phyloP scores from a whole-genome alignment of 2,888 invertebrate species.

The Chymomyza fuscimana region DNA sequence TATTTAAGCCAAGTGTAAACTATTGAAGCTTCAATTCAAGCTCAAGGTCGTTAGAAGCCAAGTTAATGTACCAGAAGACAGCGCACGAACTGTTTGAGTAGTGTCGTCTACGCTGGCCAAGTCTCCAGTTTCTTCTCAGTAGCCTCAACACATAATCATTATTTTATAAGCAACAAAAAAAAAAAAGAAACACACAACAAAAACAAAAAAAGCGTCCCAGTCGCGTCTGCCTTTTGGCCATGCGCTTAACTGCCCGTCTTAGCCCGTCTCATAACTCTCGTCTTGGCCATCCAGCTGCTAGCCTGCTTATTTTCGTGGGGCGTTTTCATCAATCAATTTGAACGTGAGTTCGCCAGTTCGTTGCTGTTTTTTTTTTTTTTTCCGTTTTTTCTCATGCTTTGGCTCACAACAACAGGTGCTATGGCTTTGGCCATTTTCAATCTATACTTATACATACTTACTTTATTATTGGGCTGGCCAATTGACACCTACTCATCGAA shows the following conservation, averaged over 20 bases:
- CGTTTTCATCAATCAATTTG: conserved; percentile 73
- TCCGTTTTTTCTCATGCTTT: conserved; percentile 36
- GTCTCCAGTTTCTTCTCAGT: conserved; percentile 39
- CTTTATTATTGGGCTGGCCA: conserved; percentile 33
- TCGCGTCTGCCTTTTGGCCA: conserved; percentile 16
- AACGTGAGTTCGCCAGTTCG: conserved; percentile 33
- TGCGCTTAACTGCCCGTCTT: conserved; percentile 1
- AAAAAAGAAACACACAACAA: background rate
- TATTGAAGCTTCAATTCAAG: conserved; percentile 54
- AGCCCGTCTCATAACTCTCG: background rate
- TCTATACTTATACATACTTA: conserved; percentile 14
- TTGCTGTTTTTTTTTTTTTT: conserved; percentile 17
- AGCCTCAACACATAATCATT: conserved; percentile 66
- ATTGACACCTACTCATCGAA: conserved; percentile 50
- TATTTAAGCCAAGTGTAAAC: conserved; percentile 49
- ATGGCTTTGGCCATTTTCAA: conserved; percentile 21
- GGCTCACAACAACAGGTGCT: conserved; percentile 19
- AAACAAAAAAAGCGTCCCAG: conserved; percentile 27
- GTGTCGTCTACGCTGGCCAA: background rate
- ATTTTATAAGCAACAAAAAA: conserved; percentile 62
- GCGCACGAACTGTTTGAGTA: background rate
- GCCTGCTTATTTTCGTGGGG: conserved; percentile 41
- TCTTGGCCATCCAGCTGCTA: conserved; percentile 7
- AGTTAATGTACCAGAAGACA: conserved; percentile 39
- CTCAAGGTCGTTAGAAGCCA: conserved; percentile 63